phyloP scores from a whole-genome alignment of 2,113 vertebrate genomes.

The Eulemur macaco region DNA sequence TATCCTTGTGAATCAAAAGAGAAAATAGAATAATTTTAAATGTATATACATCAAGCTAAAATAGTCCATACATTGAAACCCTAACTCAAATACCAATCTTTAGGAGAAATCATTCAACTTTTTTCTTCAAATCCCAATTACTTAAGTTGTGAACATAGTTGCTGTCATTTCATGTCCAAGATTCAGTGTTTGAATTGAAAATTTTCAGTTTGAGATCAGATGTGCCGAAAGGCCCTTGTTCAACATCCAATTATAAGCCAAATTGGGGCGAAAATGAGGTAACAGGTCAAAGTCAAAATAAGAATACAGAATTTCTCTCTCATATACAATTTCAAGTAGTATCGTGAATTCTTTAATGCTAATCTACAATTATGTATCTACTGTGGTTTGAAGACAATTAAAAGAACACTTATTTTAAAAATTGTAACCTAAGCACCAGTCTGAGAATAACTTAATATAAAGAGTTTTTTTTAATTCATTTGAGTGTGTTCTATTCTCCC shows the following conservation, averaged over 20 bases:
- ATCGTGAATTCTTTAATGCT: neutral
- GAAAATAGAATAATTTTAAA: slow-evolving; percentile 14
- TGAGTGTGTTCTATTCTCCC: neutral
- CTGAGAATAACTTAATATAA: neutral
- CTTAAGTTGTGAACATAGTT: neutral
- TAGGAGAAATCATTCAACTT: neutral
- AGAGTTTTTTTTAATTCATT: neutral
- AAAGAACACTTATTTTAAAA: neutral
- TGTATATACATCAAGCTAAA: neutral
- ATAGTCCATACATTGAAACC: neutral
- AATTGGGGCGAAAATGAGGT: neutral
- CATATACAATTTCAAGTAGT: neutral
- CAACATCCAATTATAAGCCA: neutral
- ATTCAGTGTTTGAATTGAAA: slow-evolving; percentile 1
- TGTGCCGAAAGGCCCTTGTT: neutral
- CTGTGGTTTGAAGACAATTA: neutral
- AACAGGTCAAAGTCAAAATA: neutral
- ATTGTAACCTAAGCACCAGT: neutral
- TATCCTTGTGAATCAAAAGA: slow-evolving; percentile 7
- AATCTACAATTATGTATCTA: neutral
- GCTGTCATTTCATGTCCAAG: neutral
- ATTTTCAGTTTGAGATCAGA: neutral
- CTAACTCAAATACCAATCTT: neutral
- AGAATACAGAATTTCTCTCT: neutral
- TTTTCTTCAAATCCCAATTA: neutral